These are phyloP conservation scores for Pelmatolapia mariae DNA, from an alignment of 2,113 vertebrate genomes.

Conservation along the genomic window DNA sequence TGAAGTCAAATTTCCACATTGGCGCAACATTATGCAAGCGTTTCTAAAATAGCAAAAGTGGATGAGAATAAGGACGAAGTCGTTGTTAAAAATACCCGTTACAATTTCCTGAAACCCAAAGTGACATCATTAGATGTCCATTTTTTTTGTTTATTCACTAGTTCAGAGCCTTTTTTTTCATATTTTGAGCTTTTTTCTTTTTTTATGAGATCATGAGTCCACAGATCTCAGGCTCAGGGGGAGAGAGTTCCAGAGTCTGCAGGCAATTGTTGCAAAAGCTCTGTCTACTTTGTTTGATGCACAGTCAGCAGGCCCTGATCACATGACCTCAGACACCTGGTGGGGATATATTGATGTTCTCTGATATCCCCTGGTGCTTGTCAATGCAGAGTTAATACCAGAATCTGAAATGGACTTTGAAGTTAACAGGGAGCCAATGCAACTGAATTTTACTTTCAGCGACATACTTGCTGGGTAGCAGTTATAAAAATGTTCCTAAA, in stretches of 20 bases:
- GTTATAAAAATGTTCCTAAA: background rate
- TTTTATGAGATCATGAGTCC: background rate
- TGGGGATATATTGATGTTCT: background rate
- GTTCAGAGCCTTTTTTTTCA: background rate
- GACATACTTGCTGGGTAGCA: background rate
- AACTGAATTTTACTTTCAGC: background rate
- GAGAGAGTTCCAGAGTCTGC: background rate
- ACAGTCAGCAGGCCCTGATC: background rate
- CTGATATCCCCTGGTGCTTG: background rate
- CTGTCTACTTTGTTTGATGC: background rate
- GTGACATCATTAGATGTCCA: background rate
- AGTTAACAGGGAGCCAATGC: background rate
- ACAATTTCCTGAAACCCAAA: background rate
- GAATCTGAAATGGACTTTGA: background rate
- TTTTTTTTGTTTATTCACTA: background rate
- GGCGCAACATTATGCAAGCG: background rate
- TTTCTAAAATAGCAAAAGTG: background rate
- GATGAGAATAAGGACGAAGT: background rate
- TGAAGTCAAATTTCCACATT: background rate
- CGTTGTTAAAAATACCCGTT: background rate
- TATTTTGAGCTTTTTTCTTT: background rate
- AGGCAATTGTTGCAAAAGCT: background rate
- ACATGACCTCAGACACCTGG: background rate
- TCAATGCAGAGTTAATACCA: background rate
- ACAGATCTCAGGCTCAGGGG: background rate